phyloP scores from a whole-genome alignment of 2,113 vertebrate genomes.

The Platanista minor region DNA sequence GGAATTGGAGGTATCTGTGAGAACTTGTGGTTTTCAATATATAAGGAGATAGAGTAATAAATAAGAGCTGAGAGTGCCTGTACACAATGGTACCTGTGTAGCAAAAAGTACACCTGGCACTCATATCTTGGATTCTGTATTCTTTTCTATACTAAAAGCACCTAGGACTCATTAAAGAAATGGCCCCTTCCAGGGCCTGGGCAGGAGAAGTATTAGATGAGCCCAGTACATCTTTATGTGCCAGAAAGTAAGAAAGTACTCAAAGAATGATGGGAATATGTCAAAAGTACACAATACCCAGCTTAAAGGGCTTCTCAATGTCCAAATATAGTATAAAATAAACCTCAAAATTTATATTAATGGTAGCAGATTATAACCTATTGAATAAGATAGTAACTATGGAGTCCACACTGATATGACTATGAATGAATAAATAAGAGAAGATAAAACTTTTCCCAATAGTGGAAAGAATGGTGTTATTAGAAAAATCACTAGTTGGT shows the following conservation, averaged over 20 bases:
- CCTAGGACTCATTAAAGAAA: not conserved
- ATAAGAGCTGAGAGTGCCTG: not conserved
- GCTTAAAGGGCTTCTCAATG: not conserved
- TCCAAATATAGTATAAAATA: not conserved
- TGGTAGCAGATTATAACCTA: not conserved
- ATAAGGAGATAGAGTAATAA: not conserved
- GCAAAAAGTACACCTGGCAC: not conserved
- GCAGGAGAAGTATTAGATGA: not conserved
- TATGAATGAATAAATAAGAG: not conserved
- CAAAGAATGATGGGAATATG: not conserved
- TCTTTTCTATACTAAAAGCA: not conserved
- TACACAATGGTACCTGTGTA: not conserved
- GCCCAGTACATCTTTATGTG: not conserved
- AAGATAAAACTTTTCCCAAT: not conserved
- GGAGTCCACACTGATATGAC: not conserved
- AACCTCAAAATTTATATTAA: not conserved
- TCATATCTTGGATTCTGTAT: not conserved
- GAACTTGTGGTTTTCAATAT: not conserved
- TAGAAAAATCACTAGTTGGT: not conserved
- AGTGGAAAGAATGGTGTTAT: not conserved
- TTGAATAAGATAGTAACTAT: not conserved
- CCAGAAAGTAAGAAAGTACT: not conserved
- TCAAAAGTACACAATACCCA: not conserved
- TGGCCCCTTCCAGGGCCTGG: not conserved
- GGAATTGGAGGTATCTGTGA: not conserved